Evolutionary conservation across 1,140 invertebrate species (phyloP), one percentile per base, ranked within the genome.

Genomic region (Drosophila punjabiensis): DNA sequence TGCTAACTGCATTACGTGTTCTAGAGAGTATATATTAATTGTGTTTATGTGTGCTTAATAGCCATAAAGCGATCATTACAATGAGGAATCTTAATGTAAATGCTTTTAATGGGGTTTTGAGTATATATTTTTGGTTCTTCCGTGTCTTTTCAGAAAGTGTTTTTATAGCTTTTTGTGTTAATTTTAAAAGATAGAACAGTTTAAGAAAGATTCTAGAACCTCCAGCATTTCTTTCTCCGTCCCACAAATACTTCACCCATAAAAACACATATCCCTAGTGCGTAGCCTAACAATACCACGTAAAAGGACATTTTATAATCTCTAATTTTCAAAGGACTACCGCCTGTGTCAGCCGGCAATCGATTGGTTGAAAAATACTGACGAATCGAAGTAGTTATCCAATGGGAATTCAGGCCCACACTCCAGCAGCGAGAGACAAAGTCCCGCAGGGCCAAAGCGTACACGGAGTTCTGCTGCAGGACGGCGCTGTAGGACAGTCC

Each of bases 21-120:
- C 30, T 14, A 20, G 8, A 5, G 43, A 24, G 30, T 55, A 18
- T 7, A n/a, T 20, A 24, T 58, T 58, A 39, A 58, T 58, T 39
- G 14, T 58, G 37, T 39, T 56, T 58, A 39, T 39, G 35, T 39
- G 37, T n/a, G 35, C 4, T 7, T 58, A n/a, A 58, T 39, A 39
- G n/a, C 55, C 20, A 56, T 56, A 56, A 56, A 56, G 53, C 18
- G 33, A 56, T 24, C 53, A 24, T 56, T 56, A 58, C 37, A 58
- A 39, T 39, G 35, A 41, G 37, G 53, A 33, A 28, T 39, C 24
- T 28, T 11, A 39, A n/a, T n/a, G n/a, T 58, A 0, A 55, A 16
- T 3, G 5, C 3, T 33, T 53, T 10, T 56, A 39, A 56, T 56
- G 14, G 8, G 11, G 20, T 14, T 4, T 18, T 28, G 1, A 16